Base-by-base conservation (phyloP, 2,113 vertebrate genomes). In the Pleuronectes platessa region DNA sequence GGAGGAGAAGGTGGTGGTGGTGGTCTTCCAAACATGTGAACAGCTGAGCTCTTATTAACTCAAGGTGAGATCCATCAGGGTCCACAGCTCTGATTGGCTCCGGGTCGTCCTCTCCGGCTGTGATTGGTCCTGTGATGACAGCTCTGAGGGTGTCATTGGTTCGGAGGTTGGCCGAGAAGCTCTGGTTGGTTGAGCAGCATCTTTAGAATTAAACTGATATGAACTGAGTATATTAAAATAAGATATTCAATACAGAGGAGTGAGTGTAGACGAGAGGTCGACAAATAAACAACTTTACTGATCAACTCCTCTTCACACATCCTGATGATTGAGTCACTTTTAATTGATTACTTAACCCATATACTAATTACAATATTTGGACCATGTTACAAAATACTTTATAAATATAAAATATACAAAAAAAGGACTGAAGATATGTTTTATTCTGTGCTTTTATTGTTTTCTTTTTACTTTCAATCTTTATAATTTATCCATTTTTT, bases 21-120 rank as follows among this genome's bases (percentile, higher is more conserved):
- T 37, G 15, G 1, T 54, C 47, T 27, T 78, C 23, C 61, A 75
- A 71, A 75, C 54, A 73, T 72, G 77, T 63, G 2, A 83, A 5
- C 85, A 82, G 63, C 59, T 79, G 79, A 74, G 61, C n/a, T 58
- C 59, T 87, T 71, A 84, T 87, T 74, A 79, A 13, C 51, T 55
- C 84, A 86, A 89, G 86, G 81, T 91, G 90, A 49, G 56, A 4
- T 42, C 69, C 20, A 85, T 87, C 71, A 86, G 23, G 14, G 42
- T 68, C 58, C 17, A 5, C 37, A 72, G 35, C 54, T 73, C 51
- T 74, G 64, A 82, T 90, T 83, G 78, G 84, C 51, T 79, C 26
- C 53, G 8, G 63, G 9, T n/a, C 14, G 6, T 37, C 26, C 45
- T 70, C 27, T 42, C 21, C 0, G 8, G 60, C n/a, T 82, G 47